Conservation (phyloP, 2,797 vertebrate genomes). For the Enoplosus armatus region DNA sequence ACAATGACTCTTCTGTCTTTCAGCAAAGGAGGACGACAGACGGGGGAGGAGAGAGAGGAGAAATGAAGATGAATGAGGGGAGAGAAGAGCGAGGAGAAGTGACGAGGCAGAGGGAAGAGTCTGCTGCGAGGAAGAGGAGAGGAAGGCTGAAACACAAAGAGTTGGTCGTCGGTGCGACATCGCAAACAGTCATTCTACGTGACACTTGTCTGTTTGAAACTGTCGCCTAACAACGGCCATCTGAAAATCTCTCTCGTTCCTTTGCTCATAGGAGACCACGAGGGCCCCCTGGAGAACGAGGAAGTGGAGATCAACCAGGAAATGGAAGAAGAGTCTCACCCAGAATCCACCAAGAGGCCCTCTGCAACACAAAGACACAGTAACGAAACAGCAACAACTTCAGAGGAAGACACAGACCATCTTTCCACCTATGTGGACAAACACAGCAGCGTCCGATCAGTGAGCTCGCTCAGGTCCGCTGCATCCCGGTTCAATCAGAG, state of each 20-base stretch:
- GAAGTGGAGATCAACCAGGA: slow-evolving; percentile 6
- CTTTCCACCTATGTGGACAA: neutral
- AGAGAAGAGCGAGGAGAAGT: neutral
- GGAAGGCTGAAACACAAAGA: slow-evolving; percentile 29
- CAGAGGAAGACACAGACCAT: neutral
- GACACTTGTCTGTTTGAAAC: neutral
- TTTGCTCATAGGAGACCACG: slow-evolving; percentile 4
- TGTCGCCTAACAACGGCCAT: neutral
- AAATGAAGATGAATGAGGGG: slow-evolving; percentile 9
- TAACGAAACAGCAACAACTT: neutral
- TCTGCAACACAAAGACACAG: neutral
- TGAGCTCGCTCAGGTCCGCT: slow-evolving; percentile 28
- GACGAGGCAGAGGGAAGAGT: neutral
- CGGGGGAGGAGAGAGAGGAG: neutral
- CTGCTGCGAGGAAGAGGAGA: slow-evolving; percentile 24
- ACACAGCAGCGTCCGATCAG: slow-evolving; percentile 30
- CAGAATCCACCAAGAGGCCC: neutral
- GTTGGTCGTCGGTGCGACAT: slow-evolving; percentile 35
- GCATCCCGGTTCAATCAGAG: slow-evolving; percentile 4
- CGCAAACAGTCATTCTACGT: neutral
- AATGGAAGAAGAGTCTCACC: neutral
- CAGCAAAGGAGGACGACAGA: slow-evolving; percentile 22
- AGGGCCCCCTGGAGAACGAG: neutral
- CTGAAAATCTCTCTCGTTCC: neutral
- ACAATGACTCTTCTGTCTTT: neutral